Evolutionary conservation across 2,888 invertebrate genomes (phyloP), one percentile per base, ranked within the genome.

Genomic region (Micropterix aruncella): DNA sequence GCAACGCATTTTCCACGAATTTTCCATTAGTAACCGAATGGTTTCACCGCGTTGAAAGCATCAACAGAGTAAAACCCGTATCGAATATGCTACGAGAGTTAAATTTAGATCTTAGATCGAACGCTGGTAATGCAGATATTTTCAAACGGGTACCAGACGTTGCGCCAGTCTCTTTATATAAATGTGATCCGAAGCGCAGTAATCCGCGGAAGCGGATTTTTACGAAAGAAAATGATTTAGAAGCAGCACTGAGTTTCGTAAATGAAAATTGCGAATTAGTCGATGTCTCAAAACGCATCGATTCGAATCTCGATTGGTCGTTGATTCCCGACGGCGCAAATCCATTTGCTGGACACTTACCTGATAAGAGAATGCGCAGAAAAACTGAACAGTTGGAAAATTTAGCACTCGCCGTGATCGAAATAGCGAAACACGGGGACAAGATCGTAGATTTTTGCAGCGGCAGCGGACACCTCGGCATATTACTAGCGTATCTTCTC

Each of bases 401-500:
- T 60, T 67, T 95, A 52, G 79, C 80, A 15, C 77, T 80, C 54
- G 83, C 89, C 19, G 83, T 86, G 0, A 59, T 83, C n/a, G 73
- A 75, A 44, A 63, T 92, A 45, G 83, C 85, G 0, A 70, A 70
- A 53, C 60, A 72, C 1, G 77, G 79, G 0, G 77, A 87, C 54
- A 64, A 74, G 14, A 86, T 95, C 52, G 87, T 95, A 1, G 95
- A 96, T 60, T 95, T 95, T 63, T 95, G 95, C 60, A 86, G 91
- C 55, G 95, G 95, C 2, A 86, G 91, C 54, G 95, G 95, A 0
- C 94, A 95, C 63, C 69, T 95, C 46, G 95, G 94, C 0, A 84
- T 95, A 48, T 61, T 93, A 3, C 58, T 94, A 17, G 94, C 93
- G 0, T 70, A 82, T 54, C 66, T 87, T 37, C 61, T 93, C 41